These are phyloP conservation scores for Antitype chi DNA, from an alignment of 2,888 invertebrate species.

Conservation along the genomic window DNA sequence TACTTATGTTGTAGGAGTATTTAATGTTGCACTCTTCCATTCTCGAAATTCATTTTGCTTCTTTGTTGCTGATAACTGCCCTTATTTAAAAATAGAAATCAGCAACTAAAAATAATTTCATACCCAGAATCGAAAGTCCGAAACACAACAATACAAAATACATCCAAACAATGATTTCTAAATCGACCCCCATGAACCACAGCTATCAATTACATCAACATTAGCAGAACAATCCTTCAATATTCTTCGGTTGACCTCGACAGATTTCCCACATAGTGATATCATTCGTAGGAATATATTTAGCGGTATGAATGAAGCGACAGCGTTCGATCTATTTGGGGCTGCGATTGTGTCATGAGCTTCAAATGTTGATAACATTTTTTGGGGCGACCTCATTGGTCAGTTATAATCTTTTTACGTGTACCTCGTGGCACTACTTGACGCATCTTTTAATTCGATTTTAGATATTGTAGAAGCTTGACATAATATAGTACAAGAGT, in stretches of 20 bases:
- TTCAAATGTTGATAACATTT: constrained; percentile 49
- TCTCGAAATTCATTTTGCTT: background rate
- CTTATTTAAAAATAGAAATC: background rate
- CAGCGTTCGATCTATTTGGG: constrained; percentile 55
- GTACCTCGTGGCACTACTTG: constrained; percentile 1
- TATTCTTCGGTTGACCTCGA: constrained; percentile 29
- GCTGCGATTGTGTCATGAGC: constrained; percentile 54
- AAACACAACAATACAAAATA: constrained; percentile 19
- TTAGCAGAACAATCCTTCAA: constrained; percentile 16
- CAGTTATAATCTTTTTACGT: background rate
- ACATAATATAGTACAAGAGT: background rate
- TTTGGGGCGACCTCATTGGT: constrained; percentile 17
- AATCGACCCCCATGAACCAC: background rate
- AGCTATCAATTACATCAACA: constrained; percentile 30
- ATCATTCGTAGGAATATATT: constrained; percentile 56
- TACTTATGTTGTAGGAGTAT: background rate
- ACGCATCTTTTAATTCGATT: background rate
- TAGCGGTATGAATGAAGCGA: constrained; percentile 58
- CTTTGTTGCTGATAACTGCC: background rate
- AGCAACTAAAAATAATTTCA: background rate
- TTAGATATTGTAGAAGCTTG: background rate
- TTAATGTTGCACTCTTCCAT: background rate
- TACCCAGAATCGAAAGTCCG: constrained; percentile 4
- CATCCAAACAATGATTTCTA: constrained; percentile 34
- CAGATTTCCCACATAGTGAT: constrained; percentile 44